Evolutionary conservation across 2,888 invertebrate species (phyloP).

Genomic region (Plagodis dolabraria): DNA sequence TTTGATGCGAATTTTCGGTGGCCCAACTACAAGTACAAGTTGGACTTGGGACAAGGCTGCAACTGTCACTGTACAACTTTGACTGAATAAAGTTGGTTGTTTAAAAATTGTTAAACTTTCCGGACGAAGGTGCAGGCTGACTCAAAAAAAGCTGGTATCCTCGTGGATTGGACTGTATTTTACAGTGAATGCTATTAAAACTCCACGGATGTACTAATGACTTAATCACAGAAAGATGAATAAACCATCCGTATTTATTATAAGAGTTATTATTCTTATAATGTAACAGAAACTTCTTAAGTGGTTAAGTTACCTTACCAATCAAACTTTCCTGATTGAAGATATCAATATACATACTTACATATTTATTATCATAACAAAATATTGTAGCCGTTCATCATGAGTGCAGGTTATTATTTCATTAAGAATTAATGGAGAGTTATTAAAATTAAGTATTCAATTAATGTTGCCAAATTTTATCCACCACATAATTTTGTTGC

Average conservation of each 20-base stretch:
- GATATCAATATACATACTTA: constrained; percentile 2
- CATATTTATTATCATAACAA: background rate
- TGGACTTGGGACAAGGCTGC: constrained; percentile 22
- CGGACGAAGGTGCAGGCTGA: constrained; percentile 6
- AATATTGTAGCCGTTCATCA: constrained; percentile 15
- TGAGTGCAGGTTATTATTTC: background rate
- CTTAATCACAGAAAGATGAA: too few relatives aligned
- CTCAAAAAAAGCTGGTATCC: background rate
- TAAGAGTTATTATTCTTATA: too few relatives aligned
- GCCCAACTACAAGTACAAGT: background rate
- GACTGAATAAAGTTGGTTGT: constrained; percentile 16
- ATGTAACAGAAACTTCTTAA: constrained; percentile 10
- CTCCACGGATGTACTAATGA: too few relatives aligned
- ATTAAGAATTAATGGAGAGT: too few relatives aligned
- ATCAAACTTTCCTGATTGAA: constrained; percentile 21
- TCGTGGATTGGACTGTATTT: background rate
- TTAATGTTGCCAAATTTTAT: too few relatives aligned
- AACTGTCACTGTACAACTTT: constrained; percentile 30
- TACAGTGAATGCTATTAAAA: too few relatives aligned
- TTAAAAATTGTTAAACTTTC: constrained; percentile 18
- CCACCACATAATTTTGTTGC: too few relatives aligned
- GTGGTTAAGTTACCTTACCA: constrained; percentile 28
- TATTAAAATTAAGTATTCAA: too few relatives aligned
- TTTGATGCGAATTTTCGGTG: background rate
- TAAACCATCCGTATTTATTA: too few relatives aligned